A percentile compares a stretch with the other conserved stretches of the same genome.
Evolutionary conservation across 1,140 invertebrate genomes (phyloP).

Genomic region (fruit fly (Drosophila melanogaster)): DNA sequence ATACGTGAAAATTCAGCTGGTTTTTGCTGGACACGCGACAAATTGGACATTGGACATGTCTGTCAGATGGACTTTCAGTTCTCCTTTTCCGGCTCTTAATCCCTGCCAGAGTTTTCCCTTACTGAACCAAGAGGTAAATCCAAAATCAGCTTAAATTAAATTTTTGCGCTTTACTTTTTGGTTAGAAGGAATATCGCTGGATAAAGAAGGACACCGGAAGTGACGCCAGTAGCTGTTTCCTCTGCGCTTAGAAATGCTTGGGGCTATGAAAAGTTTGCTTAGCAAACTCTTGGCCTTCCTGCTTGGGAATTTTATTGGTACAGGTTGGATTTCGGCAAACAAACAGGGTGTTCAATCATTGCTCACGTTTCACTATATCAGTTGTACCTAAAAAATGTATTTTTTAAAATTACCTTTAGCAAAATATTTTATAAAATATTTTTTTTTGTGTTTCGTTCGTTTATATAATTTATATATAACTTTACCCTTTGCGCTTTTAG

Average conservation of each 20-base stretch:
- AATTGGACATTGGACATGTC: conserved; percentile 40
- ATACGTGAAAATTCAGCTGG: conserved; percentile 28
- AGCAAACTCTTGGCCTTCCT: conserved; percentile 16
- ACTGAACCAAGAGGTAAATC: conserved; percentile 53
- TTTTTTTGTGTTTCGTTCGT: no score
- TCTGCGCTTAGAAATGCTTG: conserved; percentile 22
- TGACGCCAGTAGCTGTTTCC: conserved; percentile 19
- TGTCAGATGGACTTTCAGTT: conserved; percentile 35
- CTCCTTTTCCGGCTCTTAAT: conserved; percentile 11
- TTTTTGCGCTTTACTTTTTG: conserved; percentile 59
- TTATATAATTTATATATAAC: no score
- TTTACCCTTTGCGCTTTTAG: no score
- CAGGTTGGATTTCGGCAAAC: neutral
- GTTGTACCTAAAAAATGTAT: no score
- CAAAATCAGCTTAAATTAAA: conserved; percentile 76
- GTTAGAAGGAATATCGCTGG: neutral
- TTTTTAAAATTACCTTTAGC: no score
- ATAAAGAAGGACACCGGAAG: conserved; percentile 15
- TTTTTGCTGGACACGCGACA: conserved; percentile 33
- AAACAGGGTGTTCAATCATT: conserved; percentile 2
- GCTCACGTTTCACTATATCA: no score
- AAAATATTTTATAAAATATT: no score
- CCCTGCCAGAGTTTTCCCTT: conserved; percentile 1
- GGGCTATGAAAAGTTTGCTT: conserved; percentile 53
- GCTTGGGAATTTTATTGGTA: neutral